These are phyloP conservation scores for Orthonyx spaldingii DNA, from an alignment of 2,113 vertebrate genomes.

Conservation along the genomic window DNA sequence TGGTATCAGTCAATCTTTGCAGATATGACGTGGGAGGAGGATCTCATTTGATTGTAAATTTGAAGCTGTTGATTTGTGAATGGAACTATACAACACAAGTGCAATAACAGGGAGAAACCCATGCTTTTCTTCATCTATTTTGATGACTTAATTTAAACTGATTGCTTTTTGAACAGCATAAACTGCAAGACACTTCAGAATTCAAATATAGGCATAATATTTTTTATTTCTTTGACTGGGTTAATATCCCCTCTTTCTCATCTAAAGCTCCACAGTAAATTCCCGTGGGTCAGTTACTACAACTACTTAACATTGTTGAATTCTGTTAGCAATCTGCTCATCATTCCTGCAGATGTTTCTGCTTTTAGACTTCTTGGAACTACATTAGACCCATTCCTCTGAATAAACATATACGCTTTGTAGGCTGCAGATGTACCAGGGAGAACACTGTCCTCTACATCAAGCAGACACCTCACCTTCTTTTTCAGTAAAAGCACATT, in stretches of 20 bases:
- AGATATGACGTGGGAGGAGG: background rate
- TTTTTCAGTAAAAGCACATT: background rate
- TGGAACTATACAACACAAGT: background rate
- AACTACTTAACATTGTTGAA: constrained; percentile 65
- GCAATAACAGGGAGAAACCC: background rate
- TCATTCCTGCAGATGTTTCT: constrained; percentile 69
- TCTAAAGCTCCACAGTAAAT: constrained; percentile 55
- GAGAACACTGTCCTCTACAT: background rate
- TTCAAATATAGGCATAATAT: background rate
- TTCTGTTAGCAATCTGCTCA: constrained; percentile 70
- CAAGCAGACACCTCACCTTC: background rate
- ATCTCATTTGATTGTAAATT: background rate
- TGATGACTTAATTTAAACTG: constrained; percentile 16
- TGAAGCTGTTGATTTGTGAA: background rate
- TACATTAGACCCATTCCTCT: constrained; percentile 25
- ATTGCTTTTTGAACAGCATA: background rate
- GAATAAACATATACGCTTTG: background rate
- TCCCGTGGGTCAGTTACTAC: constrained; percentile 44
- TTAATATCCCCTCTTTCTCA: constrained; percentile 49
- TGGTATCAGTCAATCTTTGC: background rate
- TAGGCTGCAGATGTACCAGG: background rate
- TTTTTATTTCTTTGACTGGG: background rate
- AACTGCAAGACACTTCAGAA: background rate
- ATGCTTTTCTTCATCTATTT: background rate
- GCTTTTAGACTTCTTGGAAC: constrained; percentile 64